Evolutionary conservation across 1,140 invertebrate genomes (phyloP), one percentile per base, ranked within the genome.

Genomic region (Drosophila paulistorum): DNA sequence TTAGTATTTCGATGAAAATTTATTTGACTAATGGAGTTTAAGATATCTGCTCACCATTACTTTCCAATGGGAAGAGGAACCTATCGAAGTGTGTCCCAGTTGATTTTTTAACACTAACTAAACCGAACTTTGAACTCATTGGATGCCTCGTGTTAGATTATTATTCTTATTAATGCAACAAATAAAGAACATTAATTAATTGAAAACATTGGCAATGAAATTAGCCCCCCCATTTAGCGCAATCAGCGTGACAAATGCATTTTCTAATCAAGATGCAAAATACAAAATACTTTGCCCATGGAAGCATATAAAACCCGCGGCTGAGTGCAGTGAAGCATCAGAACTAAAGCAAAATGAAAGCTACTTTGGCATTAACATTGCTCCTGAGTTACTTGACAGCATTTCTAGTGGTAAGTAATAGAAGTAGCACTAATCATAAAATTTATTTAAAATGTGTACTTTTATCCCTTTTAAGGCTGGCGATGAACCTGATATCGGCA

Each of bases 331-430:
- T 26, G 5, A 41, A 48, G 33, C 62, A 7, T 30, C 23, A 14
- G 0, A 63, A 69, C 61, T 37, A 51, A 11, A 59, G 33, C 61
- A 74, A 71, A 64, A 86, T 86, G 83, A 83, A 63, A 80, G 33
- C 65, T 35, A 79, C 65, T 20, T 35, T 86, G 23, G 37, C 65
- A 26, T 60, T 83, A 65, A 26, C 62, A 9, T 35, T 87, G 57
- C 63, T 87, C n/a, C 37, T 89, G 7, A 62, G 70, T 57, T 87
- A 72, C 60, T 54, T 87, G 2, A 30, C 77, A 35, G 65, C 58
- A 3, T 42, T 60, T 6, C 48, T 87, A 17, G 33, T 79, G 59
- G 83, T 80, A 35, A 66, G 59, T 60, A 3, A 17, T 3, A 7
- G 0, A 7, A 0, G 7, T 7, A 5, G 9, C 7, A 6, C 4